A percentile compares a stretch with the other conserved stretches of the same genome.
These are phyloP conservation scores for Sebastes cheni DNA, from an alignment of 2,797 vertebrate genomes.

Conservation along the genomic window DNA sequence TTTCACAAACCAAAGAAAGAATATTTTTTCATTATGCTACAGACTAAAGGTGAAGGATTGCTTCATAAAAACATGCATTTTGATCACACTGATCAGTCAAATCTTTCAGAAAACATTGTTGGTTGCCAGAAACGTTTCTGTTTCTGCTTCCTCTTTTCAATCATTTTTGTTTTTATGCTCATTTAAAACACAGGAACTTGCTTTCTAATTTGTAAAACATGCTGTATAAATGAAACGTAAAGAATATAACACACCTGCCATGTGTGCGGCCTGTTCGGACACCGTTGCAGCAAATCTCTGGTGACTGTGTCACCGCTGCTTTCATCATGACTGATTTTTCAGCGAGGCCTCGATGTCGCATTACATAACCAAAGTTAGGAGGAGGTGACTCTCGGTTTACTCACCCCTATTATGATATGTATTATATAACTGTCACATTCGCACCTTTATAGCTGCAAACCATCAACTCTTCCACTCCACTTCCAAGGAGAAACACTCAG, in stretches of 20 bases:
- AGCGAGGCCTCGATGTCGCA: background rate
- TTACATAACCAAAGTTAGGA: conserved; percentile 47
- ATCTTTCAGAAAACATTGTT: background rate
- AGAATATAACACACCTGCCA: background rate
- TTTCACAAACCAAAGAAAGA: background rate
- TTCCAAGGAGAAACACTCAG: conserved; percentile 18
- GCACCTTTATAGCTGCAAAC: conserved; percentile 41
- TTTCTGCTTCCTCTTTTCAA: background rate
- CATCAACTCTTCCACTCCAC: conserved; percentile 31
- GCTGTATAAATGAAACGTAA: background rate
- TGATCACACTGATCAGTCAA: background rate
- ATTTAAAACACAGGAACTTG: background rate
- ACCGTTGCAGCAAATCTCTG: background rate
- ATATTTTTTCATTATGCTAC: background rate
- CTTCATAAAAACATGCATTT: background rate
- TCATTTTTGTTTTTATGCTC: background rate
- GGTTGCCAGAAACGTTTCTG: background rate
- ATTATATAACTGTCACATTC: conserved; percentile 49
- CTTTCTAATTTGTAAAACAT: background rate
- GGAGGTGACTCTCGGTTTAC: conserved; percentile 33
- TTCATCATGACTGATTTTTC: conserved; percentile 19
- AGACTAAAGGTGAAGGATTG: background rate
- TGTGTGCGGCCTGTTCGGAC: background rate
- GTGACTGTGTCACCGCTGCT: conserved; percentile 17
- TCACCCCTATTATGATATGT: conserved; percentile 30